Evolutionary conservation across 2,113 vertebrate species (phyloP), one percentile per base, ranked within the genome.

Genomic region (Coreoperca whiteheadi): DNA sequence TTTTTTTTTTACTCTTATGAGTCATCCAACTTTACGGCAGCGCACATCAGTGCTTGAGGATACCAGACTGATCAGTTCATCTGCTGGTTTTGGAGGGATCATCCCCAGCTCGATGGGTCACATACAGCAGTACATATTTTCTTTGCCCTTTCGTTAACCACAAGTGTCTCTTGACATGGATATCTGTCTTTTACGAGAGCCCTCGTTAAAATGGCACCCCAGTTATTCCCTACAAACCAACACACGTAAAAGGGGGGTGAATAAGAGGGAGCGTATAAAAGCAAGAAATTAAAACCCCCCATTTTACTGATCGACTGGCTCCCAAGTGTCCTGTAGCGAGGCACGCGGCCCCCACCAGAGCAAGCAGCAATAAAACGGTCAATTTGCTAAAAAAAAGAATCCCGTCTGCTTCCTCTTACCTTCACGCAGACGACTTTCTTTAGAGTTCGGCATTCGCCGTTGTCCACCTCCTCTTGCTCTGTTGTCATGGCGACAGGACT

Each of bases 361-460:
- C 1, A 1, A 1, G 23, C 4, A 9, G 66, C 1, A 4, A 8
- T 1, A 6, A 11, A 5, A 20, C n/a, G 6, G 30, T 43, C 0
- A 2, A 28, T 6, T 5, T 25, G 53, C 2, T n/a, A 53, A 53
- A 8, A 16, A n/a, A 15, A 0, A n/a, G 4, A 39, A 63, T 4
- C 9, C 15, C 0, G 1, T 54, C 10, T 28, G 34, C 21, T 34
- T 34, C 34, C 23, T 74, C 97, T 97, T 96, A 99, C 98, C 98
- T 98, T 98, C 92, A 98, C 98, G 5, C 97, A 95, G 83, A 97
- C 56, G 9, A 69, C 95, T 87, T 98, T 98, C 86, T 98, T 99
- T 92, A 97, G 89, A 77, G 93, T 96, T 81, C 97, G 95, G 88
- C 97, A 97, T 72, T 99, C 98, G 0, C 91, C 91, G 39, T 87